Evolutionary conservation across 2,113 vertebrate genomes (phyloP), one percentile per base, ranked within the genome.

Genomic region (Archilochus colubris): DNA sequence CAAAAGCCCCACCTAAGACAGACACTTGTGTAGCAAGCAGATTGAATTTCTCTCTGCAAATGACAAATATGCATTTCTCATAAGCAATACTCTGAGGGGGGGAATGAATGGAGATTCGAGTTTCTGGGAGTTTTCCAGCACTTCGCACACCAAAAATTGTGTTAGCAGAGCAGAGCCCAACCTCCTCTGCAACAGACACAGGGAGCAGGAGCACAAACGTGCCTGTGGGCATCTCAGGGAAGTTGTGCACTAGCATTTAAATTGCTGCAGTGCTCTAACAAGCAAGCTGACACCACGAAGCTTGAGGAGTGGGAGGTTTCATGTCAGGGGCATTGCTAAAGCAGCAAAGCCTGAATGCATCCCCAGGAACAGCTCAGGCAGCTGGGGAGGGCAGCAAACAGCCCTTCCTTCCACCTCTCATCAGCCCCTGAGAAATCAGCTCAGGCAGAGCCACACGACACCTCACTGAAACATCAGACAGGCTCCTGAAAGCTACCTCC

Each of bases 311-410:
- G 23, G 38, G 48, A 43, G 14, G 25, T 10, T 79, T 51, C 24
- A 5, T 6, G 7, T 31, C 15, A 14, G 20, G 44, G 55, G 6
- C 54, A 48, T n/a, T 3, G 1, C 44, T 54, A 2, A 4, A 54
- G 54, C 33, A 0, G 0, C 28, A 38, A n/a, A 78, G 64, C 44
- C 70, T 28, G 10, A 17, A 5, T 1, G 3, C 3, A 1, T 5
- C 68, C 67, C 82, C 6, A 20, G 72, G 54, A 86, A 44, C 28
- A 58, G 59, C 64, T 46, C 7, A 24, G 48, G 24, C 27, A 36
- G 64, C 9, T 0, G 5, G 33, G 57, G n/a, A 55, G 18, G 40
- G 38, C 51, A 74, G 38, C 51, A 50, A 79, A 48, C 54, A 77
- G 50, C 54, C 43, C 64, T 43, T 73, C 12, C 64, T 43, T 73